phyloP scores from a whole-genome alignment of 2,113 vertebrate genomes.

The Otolemur garnettii region DNA sequence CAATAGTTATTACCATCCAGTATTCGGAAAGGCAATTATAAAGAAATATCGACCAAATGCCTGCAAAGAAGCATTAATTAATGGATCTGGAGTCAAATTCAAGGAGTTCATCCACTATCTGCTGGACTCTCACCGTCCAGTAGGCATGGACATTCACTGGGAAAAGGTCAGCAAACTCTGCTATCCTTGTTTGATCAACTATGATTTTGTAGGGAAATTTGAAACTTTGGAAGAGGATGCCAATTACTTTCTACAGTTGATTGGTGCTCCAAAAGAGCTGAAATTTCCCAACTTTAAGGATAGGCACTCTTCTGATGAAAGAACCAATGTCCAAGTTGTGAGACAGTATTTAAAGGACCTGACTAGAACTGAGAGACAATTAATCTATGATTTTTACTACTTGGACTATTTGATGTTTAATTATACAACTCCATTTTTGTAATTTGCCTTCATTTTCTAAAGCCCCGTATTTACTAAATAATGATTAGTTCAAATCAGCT shows the following conservation, averaged over 20 bases:
- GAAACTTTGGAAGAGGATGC: slow-evolving; percentile 90
- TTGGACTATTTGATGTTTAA: slow-evolving; percentile 93
- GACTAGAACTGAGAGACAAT: slow-evolving; percentile 85
- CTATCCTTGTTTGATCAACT: slow-evolving; percentile 89
- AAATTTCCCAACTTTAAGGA: slow-evolving; percentile 91
- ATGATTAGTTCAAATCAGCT: slow-evolving; percentile 78
- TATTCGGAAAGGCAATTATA: slow-evolving; percentile 90
- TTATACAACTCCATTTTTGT: slow-evolving; percentile 87
- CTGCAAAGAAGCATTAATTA: slow-evolving; percentile 82
- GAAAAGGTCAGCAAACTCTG: slow-evolving; percentile 90
- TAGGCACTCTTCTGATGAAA: slow-evolving; percentile 89
- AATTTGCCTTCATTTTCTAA: slow-evolving; percentile 78
- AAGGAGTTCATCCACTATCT: slow-evolving; percentile 89
- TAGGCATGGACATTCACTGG: slow-evolving; percentile 93
- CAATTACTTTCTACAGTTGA: slow-evolving; percentile 88
- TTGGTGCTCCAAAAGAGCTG: slow-evolving; percentile 87
- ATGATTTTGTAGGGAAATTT: slow-evolving; percentile 90
- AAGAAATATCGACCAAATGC: slow-evolving; percentile 88
- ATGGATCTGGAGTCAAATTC: slow-evolving; percentile 89
- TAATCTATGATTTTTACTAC: slow-evolving; percentile 89
- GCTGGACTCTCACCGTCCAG: slow-evolving; percentile 87
- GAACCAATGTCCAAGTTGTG: slow-evolving; percentile 88
- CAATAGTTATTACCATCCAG: slow-evolving; percentile 90
- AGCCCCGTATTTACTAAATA: slow-evolving; percentile 73
- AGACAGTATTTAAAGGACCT: slow-evolving; percentile 88